Evolutionary conservation across 2,888 invertebrate species (phyloP), one percentile per base, ranked within the genome.

Genomic region (Crocallis elinguaria): DNA sequence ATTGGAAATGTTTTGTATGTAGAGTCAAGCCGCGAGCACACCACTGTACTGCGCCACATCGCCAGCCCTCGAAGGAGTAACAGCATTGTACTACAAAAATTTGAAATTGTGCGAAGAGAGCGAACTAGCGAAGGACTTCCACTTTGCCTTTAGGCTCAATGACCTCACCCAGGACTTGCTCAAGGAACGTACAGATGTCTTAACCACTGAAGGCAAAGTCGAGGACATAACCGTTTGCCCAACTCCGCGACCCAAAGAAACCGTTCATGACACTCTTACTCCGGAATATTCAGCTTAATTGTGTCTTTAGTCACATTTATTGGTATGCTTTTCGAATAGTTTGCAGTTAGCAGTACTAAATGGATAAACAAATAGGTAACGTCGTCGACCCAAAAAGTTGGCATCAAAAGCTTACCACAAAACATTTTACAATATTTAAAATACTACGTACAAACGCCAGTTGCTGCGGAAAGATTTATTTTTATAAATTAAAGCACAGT

Each of bases 11-110:
- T 37, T 16, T 16, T 30, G 8, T 37, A 84, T 88, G 14, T 77
- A 97, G 96, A 95, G 95, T 91, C 98, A 99, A 93, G 98, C 96
- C 7, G 97, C 98, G 0, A 95, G 97, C 58, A 98, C 98, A 0
- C 94, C 95, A 0, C 91, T 98, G 11, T 98, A 95, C 84, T 98
- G 97, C 83, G 97, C 98, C 5, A 95, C 96, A 0, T 95, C 96
- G 0, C 92, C 94, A 1, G 97, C 97, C 65, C 87, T 98, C 52
- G 93, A 93, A 21, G 96, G 95, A 0, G 83, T 95, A 0, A 95
- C 97, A n/a, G 97, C 96, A 9, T 82, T 95, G 57, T 99, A 99
- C 86, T 97, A 96, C 77, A 98, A 98, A 79, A 96, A 98, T 81
- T 98, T 98, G 73, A 95, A 92, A 77, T 94, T 94, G 19, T 95